Conservation (phyloP, 2,797 vertebrate genomes). For the Myotis myotis region DNA sequence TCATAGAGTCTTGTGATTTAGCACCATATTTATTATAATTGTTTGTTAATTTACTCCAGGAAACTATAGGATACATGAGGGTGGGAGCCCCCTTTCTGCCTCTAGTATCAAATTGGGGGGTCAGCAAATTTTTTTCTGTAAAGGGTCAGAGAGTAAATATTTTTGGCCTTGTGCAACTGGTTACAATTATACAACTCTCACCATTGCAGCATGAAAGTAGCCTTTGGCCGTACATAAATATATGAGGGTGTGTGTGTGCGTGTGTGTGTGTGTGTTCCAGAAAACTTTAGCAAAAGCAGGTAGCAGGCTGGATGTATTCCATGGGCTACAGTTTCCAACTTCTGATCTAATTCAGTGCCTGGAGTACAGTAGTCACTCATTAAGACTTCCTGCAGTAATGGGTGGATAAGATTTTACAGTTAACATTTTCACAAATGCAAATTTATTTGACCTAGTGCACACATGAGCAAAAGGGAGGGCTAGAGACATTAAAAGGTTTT, state of each 20-base stretch:
- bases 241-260: neutral
- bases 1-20: neutral
- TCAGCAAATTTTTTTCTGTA: neutral
- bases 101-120: neutral
- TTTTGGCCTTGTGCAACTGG: neutral
- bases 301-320: neutral
- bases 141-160: neutral
- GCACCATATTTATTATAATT: neutral
- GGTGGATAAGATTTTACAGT: neutral
- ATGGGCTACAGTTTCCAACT: neutral
- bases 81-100: neutral
- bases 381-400: constrained; percentile 14
- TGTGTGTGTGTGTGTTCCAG: neutral
- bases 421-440: constrained; percentile 37
- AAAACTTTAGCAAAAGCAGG: constrained; percentile 21
- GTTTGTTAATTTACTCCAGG: neutral
- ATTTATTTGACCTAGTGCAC: constrained; percentile 45
- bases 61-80: neutral
- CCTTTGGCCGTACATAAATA: neutral
- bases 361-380: neutral
- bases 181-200: neutral
- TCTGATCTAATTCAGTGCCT: neutral
- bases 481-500: constrained; percentile 32
- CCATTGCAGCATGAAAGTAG: neutral
- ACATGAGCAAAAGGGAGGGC: neutral